Evolutionary conservation across 2,797 vertebrate genomes (phyloP), one percentile per base, ranked within the genome.

Genomic region (Fundulus diaphanus): DNA sequence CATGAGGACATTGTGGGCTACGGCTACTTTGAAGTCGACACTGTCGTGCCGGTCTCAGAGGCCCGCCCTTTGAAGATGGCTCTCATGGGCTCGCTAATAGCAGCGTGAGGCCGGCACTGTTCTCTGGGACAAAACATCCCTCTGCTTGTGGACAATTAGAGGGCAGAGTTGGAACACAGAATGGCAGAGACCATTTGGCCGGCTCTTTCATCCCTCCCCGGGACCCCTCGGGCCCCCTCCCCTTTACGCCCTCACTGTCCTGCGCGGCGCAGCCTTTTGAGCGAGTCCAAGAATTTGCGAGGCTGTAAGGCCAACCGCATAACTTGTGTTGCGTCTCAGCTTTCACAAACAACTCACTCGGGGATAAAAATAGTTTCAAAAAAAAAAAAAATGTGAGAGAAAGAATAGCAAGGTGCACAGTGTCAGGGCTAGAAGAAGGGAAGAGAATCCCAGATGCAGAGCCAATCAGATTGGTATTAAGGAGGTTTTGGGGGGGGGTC

Each of bases 141-240:
- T 92, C 90, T 92, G 91, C 92, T 93, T 92, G 92, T 87, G 92
- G 89, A 95, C 93, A 95, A 95, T 95, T 95, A 95, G 93, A 94
- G 91, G 88, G 86, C 90, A 89, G 93, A 94, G 93, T 93, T 91
- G 93, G 93, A 95, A 94, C 91, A 88, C 85, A 80, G 90, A 91
- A 91, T 94, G 92, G 94, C 93, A 92, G 91, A 89, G 89, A 90
- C 92, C 92, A 88, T 93, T 91, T 81, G 84, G 84, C 85, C 82
- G 81, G 77, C 84, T 82, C 93, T 95, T 95, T 95, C 89, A 94
- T 95, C 89, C 89, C 79, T 82, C 76, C 81, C 80, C n/a, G n/a
- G 86, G 90, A 88, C 90, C 91, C 88, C 82, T 65, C 61, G 72
- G 59, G 35, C 82, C 82, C 89, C 87, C 87, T n/a, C 85, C 74